Conservation (phyloP, 2,888 invertebrate species). For the Polyommatus iphigenia region DNA sequence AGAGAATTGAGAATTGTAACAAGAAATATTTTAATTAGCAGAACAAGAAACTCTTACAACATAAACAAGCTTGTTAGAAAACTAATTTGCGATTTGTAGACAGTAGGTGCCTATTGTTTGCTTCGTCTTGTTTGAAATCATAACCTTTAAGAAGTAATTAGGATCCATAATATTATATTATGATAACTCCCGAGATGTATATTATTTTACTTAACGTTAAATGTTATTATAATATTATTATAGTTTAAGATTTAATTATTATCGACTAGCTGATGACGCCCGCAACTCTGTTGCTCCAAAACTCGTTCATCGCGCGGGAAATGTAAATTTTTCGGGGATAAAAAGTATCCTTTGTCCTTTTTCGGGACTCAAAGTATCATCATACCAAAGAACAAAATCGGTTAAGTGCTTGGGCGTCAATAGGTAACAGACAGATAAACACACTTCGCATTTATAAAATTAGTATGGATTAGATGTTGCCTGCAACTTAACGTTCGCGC, state of each 20-base stretch:
- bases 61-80: neutral
- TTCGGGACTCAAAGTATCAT: too few relatives aligned
- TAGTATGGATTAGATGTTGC: too few relatives aligned
- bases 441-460: too few relatives aligned
- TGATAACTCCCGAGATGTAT: neutral
- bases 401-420: too few relatives aligned
- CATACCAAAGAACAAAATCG: too few relatives aligned
- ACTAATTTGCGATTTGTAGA: neutral
- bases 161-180: neutral
- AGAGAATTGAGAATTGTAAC: neutral
- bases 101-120: neutral
- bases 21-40: neutral
- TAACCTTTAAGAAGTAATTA: neutral
- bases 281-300: neutral
- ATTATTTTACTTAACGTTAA: too few relatives aligned
- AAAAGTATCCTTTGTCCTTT: too few relatives aligned
- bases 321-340: too few relatives aligned
- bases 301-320: neutral
- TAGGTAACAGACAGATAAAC: too few relatives aligned
- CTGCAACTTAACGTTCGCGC: too few relatives aligned
- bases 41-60: neutral
- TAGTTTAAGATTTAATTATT: neutral
- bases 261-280: neutral
- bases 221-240: too few relatives aligned
- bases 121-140: neutral